phyloP scores from a whole-genome alignment of 2,113 vertebrate species.

The Pholis gunnellus region DNA sequence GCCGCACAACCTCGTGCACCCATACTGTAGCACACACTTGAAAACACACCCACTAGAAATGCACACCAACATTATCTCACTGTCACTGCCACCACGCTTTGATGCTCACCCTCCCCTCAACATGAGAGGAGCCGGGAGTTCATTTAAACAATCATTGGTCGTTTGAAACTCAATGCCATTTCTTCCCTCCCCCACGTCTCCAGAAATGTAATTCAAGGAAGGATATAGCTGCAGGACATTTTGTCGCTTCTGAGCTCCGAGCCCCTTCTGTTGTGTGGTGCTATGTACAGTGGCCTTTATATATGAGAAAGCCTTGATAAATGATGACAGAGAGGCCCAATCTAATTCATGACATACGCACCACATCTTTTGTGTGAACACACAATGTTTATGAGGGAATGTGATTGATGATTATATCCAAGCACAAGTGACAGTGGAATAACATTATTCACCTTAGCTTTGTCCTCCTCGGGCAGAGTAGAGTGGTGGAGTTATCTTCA shows the following conservation, averaged over 20 bases:
- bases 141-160: conserved; percentile 57
- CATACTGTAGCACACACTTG: background rate
- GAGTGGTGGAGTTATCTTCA: conserved; percentile 54
- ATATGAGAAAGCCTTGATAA: conserved; percentile 70
- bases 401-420: conserved; percentile 76
- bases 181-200: background rate
- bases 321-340: conserved; percentile 71
- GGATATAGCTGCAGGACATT: conserved; percentile 65
- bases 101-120: conserved; percentile 42
- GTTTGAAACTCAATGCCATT: conserved; percentile 58
- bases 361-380: conserved; percentile 72
- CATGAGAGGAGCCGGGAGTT: conserved; percentile 42
- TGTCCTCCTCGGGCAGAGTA: conserved; percentile 54
- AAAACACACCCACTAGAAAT: conserved; percentile 17
- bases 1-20: background rate
- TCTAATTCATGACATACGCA: conserved; percentile 77
- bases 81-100: conserved; percentile 37
- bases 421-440: conserved; percentile 74
- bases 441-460: conserved; percentile 77
- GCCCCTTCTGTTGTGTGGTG: conserved; percentile 29
- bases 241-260: background rate
- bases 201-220: conserved; percentile 62
- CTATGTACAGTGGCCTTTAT: conserved; percentile 47
- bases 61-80: conserved; percentile 31
- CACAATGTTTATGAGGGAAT: conserved; percentile 73